Evolutionary conservation across 2,888 invertebrate genomes (phyloP), one percentile per base, ranked within the genome.

Genomic region (Drosophila rellima): DNA sequence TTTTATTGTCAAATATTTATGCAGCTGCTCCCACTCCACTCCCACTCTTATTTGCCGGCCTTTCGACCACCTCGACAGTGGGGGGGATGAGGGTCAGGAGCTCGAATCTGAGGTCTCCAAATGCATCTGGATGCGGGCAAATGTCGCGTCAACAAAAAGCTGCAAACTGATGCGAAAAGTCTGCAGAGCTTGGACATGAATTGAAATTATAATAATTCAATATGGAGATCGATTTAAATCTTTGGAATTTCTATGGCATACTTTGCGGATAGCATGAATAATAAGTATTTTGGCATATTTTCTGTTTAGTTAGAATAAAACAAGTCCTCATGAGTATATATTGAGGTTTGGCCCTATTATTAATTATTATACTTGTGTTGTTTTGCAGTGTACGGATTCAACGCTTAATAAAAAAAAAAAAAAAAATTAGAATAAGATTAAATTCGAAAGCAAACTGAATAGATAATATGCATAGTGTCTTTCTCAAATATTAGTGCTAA

Each of bases 1-100:
- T 52, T 60, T 61, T 52, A 51, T 62, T 62, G 29, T 42, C 60
- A 70, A 77, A 74, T 71, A 77, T 77, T 77, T 78, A 55, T 68
- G 37, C 74, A 77, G 74, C 64, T 71, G 77, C 23, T 13, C n/a
- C 2, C 35, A 44, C 15, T 17, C 13, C 10, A 20, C n/a, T n/a
- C n/a, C n/a, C 3, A 0, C 42, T 29, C 15, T 13, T 52, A 39
- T 37, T 45, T 37, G 29, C 55, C 15, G 2, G 40, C 4, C 2
- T 23, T 50, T 48, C 48, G 29, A 48, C 37, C 39, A 39, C 18
- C 11, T 56, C 26, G 15, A 17, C 0, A 23, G 11, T 1, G 13
- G 3, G 1, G 1, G 26, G 5, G 26, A 8, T 13, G 3, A 6
- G 18, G 44, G 8, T n/a, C 13, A n/a, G 20, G 5, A 13, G 15